Evolutionary conservation across 2,888 invertebrate species (phyloP), one percentile per base, ranked within the genome.

Genomic region (Chrysolina haemoptera): DNA sequence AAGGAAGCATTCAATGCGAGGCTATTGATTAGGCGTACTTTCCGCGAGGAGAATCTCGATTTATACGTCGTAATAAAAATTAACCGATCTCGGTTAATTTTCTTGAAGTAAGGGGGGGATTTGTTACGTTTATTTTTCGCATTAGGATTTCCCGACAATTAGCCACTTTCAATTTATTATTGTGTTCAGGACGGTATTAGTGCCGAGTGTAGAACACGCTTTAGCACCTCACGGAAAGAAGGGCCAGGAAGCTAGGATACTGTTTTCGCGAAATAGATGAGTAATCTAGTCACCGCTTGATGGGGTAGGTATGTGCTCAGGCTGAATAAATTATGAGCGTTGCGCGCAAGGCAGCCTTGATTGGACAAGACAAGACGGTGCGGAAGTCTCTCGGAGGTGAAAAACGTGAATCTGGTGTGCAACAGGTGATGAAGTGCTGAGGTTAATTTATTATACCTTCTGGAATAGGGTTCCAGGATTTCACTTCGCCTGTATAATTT

Each of bases 401-500:
- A 27, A n/a, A 3, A 27, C 35, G 35, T 35, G 35, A 35, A 35
- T 35, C 35, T 35, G 35, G 35, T 35, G 8, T 35, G 35, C 35
- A 35, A 35, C 35, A 35, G 35, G 35, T 35, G 35, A 35, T 6
- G 35, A 35, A 35, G 35, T 35, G 35, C 35, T 35, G 35, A 35
- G 35, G 35, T 35, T 35, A 35, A 35, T 35, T 35, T 3, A 35
- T 35, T 50, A 50, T 50, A 50, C 50, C 50, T 18, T 50, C 50
- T 50, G 50, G 16, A 16, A 50, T 50, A 8, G 50, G 4, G 16
- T 50, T 50, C 50, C 50, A 50, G 50, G 50, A 50, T 50, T 18
- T 50, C 50, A 50, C 50, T 50, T 50, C 50, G 18, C 16, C 50
- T 50, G 50, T 50, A 18, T 50, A 50, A 50, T 18, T 50, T 50